Percentiles rank a stretch among this genome's conserved stretches.
Evolutionary conservation across 2,888 invertebrate species (phyloP).

Genomic region (Spisula solida): DNA sequence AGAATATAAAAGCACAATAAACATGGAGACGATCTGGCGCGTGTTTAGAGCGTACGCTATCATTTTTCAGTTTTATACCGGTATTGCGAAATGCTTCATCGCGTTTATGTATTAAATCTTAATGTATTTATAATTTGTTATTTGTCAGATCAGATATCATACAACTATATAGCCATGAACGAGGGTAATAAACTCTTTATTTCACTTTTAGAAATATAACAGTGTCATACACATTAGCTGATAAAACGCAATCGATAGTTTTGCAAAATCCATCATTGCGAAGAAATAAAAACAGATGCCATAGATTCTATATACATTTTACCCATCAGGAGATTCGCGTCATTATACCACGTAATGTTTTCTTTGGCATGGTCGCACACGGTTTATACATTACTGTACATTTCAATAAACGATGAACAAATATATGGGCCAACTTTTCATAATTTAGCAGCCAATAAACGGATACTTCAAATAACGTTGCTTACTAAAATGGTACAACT

Average conservation of each 20-base stretch:
- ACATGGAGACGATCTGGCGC: background rate
- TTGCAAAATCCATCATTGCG: background rate
- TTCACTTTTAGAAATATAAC: background rate
- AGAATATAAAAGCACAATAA: background rate
- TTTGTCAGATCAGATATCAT: background rate
- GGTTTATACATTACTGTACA: too few relatives aligned
- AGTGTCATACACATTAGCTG: background rate
- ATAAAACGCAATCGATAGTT: background rate
- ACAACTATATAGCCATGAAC: background rate
- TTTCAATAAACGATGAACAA: too few relatives aligned
- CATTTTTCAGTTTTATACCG: background rate
- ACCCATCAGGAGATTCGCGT: too few relatives aligned
- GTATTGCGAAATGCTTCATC: background rate
- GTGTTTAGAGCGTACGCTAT: background rate
- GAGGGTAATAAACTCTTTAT: background rate
- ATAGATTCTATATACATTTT: too few relatives aligned
- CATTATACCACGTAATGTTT: too few relatives aligned
- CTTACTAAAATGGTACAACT: too few relatives aligned
- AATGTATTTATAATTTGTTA: conserved; percentile 15
- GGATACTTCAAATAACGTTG: too few relatives aligned
- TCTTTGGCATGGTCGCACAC: too few relatives aligned
- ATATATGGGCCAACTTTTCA: too few relatives aligned
- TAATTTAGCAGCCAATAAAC: too few relatives aligned
- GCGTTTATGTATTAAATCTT: background rate
- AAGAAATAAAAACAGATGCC: background rate